Percentiles rank a stretch among this genome's conserved stretches.
phyloP scores from a whole-genome alignment of 2,113 vertebrate species.

The Colinus virginianus region DNA sequence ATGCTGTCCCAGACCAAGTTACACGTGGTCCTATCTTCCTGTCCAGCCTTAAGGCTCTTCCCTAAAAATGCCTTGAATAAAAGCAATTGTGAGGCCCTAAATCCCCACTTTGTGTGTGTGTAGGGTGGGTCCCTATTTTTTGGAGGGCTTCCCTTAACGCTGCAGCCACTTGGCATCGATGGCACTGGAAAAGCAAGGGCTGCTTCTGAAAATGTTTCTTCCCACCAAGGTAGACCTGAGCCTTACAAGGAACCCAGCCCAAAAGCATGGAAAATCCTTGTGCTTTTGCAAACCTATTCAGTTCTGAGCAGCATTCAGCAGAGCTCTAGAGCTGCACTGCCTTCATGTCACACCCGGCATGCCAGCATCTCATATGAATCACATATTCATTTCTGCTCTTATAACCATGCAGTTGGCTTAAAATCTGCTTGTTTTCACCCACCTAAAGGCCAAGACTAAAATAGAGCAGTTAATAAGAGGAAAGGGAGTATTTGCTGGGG shows the following conservation, averaged over 20 bases:
- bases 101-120: background rate
- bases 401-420: background rate
- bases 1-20: background rate
- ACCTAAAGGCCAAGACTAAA: constrained; percentile 22
- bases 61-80: background rate
- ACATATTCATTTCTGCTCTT: background rate
- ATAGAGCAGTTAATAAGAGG: background rate
- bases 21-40: background rate
- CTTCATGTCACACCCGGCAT: background rate
- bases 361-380: background rate
- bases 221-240: background rate
- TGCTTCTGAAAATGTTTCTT: background rate
- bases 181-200: background rate
- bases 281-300: background rate
- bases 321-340: rapidly evolving
- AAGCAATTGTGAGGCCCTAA: background rate
- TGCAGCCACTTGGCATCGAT: background rate
- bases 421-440: constrained; percentile 27
- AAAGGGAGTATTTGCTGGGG: constrained; percentile 39
- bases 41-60: background rate
- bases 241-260: background rate
- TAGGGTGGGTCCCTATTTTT: background rate
- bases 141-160: rapidly evolving
- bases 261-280: background rate
- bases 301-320: background rate